Percentiles rank a stretch among this genome's conserved stretches.
phyloP scores from a whole-genome alignment of 2,888 invertebrate species.

The Lepidonotus clava region DNA sequence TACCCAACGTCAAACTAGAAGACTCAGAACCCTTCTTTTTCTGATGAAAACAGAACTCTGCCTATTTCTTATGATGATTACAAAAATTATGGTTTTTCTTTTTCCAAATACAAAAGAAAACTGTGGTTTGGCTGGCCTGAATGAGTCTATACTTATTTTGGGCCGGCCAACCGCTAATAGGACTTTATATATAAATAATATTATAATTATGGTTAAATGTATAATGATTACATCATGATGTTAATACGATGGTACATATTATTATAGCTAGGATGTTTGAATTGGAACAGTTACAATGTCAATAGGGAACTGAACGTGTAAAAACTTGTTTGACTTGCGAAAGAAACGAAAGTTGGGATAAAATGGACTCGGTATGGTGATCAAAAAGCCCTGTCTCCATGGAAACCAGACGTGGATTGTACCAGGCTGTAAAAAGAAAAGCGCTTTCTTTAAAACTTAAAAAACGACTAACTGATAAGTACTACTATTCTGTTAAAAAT shows the following conservation, averaged over 20 bases:
- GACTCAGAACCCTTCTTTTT: conserved; percentile 27
- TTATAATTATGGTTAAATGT: neutral
- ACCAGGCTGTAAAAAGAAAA: neutral
- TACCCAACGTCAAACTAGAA: conserved; percentile 17
- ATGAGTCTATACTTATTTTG: no score
- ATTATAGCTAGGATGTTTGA: conserved; percentile 31
- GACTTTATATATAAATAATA: neutral
- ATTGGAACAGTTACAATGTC: neutral
- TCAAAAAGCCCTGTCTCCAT: no score
- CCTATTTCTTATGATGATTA: neutral
- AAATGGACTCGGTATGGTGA: neutral
- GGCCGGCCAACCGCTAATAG: no score
- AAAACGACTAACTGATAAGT: neutral
- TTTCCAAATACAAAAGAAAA: neutral
- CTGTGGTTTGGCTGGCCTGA: no score
- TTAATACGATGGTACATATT: neutral
- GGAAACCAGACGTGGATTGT: no score
- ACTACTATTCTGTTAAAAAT: no score
- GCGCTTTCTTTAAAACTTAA: neutral
- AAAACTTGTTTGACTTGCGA: neutral
- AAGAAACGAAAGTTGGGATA: neutral
- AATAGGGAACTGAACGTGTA: neutral
- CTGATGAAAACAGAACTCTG: neutral
- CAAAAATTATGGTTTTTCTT: neutral
- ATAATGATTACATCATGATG: neutral